These are phyloP conservation scores for Tenrec ecaudatus DNA, from an alignment of 2,113 vertebrate genomes.

Conservation along the genomic window DNA sequence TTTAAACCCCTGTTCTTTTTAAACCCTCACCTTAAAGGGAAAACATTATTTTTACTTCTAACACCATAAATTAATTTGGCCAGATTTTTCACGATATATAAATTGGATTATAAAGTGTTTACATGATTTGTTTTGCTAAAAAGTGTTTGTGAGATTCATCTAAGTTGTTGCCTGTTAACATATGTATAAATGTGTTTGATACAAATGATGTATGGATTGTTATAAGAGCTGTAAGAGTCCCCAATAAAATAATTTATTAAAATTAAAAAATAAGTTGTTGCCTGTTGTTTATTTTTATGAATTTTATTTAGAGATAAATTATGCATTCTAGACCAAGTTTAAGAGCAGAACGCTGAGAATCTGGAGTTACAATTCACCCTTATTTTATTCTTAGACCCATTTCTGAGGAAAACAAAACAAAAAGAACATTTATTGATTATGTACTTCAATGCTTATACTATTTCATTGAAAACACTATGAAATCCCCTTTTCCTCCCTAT, in stretches of 20 bases:
- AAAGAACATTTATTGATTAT: neutral
- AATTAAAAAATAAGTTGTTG: neutral
- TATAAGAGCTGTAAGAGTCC: too few species aligned
- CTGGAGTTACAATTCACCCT: conserved; percentile 38
- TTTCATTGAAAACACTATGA: conserved; percentile 25
- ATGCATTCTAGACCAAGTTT: conserved; percentile 50
- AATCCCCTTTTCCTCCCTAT: neutral
- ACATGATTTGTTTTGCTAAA: neutral
- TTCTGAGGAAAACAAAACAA: conserved; percentile 60
- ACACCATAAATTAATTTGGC: conserved; percentile 28
- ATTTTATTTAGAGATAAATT: conserved; percentile 60
- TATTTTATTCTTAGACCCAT: conserved; percentile 55
- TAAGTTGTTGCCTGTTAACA: too few species aligned
- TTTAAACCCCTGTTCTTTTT: too few species aligned
- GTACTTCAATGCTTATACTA: neutral
- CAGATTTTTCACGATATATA: neutral
- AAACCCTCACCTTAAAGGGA: neutral
- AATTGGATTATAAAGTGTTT: conserved; percentile 5
- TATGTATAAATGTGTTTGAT: too few species aligned
- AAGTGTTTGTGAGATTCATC: too few species aligned
- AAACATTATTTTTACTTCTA: conserved; percentile 37
- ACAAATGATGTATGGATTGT: too few species aligned
- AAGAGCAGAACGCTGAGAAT: conserved; percentile 16
- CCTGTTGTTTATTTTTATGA: conserved; percentile 36
- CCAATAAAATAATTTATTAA: too few species aligned